Conservation (phyloP, 2,888 invertebrate genomes). For the Lamellibrachia satsuma region DNA sequence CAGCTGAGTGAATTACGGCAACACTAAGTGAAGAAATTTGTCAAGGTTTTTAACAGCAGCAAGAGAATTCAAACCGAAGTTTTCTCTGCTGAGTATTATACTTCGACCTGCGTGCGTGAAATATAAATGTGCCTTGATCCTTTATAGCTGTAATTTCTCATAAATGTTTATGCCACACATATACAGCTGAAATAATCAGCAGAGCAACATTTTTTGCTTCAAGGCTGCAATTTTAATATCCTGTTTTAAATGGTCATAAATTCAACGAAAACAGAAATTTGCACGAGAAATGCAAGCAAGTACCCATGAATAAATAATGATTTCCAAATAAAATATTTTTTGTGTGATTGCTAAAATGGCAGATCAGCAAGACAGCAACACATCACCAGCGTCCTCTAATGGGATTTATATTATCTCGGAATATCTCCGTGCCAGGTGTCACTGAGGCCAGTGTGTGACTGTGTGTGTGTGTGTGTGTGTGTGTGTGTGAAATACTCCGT, state of each 20-base stretch:
- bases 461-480: background rate
- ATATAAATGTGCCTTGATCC: background rate
- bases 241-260: background rate
- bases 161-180: background rate
- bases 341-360: background rate
- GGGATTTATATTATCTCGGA: background rate
- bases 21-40: background rate
- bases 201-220: background rate
- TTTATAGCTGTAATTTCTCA: background rate
- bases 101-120: background rate
- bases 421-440: background rate
- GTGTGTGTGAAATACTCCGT: background rate
- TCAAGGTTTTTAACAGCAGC: background rate
- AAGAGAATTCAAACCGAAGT: background rate
- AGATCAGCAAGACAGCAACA: background rate
- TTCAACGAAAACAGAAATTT: background rate
- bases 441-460: background rate
- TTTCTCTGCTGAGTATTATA: background rate
- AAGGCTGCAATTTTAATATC: background rate
- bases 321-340: background rate
- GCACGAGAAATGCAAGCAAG: background rate
- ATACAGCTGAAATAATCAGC: background rate
- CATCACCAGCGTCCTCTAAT: background rate
- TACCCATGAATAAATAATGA: slow-evolving; percentile 1
- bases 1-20: background rate